A percentile compares a stretch with the other conserved stretches of the same genome.
Evolutionary conservation across 1,140 invertebrate species (phyloP).

Genomic region (Drosophila melanogaster): DNA sequence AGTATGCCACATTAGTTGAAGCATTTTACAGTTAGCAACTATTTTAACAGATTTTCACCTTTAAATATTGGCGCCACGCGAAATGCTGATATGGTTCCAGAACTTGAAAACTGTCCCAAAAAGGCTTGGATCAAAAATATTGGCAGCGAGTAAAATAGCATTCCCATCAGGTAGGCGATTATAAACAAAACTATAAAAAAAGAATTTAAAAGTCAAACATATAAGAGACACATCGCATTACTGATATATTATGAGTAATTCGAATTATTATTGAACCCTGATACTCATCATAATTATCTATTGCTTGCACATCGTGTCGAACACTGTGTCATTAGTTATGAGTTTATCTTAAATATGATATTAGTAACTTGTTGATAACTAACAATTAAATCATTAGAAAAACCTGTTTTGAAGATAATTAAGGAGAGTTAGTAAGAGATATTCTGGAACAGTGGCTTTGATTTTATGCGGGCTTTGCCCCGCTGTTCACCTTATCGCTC

Average conservation of each 20-base stretch:
- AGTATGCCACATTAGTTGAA: not conserved
- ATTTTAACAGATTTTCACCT: slow-evolving; percentile 35
- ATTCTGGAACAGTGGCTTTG: slow-evolving; percentile 7
- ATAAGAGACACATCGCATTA: not conserved
- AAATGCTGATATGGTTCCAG: slow-evolving; percentile 77
- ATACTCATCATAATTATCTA: slow-evolving; percentile 3
- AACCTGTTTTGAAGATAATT: slow-evolving; percentile 25
- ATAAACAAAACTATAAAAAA: slow-evolving; percentile 59
- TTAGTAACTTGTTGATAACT: slow-evolving; percentile 18
- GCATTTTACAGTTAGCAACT: not conserved
- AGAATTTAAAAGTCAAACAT: not conserved
- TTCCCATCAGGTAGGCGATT: slow-evolving; percentile 62
- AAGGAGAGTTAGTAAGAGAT: not conserved
- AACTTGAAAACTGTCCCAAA: slow-evolving; percentile 79
- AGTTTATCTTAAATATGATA: slow-evolving; percentile 23
- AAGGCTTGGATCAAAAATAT: slow-evolving; percentile 82
- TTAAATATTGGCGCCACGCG: slow-evolving; percentile 82
- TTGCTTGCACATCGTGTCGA: not conserved
- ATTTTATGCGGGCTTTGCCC: slow-evolving; percentile 2
- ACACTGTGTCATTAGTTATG: slow-evolving; percentile 13
- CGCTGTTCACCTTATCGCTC: slow-evolving; percentile 18
- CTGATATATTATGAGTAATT: no score
- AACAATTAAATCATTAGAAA: slow-evolving; percentile 10
- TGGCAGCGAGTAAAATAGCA: slow-evolving; percentile 71
- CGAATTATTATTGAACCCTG: not conserved